Evolutionary conservation across 2,113 vertebrate genomes (phyloP).

Genomic region (Philantomba maxwellii): DNA sequence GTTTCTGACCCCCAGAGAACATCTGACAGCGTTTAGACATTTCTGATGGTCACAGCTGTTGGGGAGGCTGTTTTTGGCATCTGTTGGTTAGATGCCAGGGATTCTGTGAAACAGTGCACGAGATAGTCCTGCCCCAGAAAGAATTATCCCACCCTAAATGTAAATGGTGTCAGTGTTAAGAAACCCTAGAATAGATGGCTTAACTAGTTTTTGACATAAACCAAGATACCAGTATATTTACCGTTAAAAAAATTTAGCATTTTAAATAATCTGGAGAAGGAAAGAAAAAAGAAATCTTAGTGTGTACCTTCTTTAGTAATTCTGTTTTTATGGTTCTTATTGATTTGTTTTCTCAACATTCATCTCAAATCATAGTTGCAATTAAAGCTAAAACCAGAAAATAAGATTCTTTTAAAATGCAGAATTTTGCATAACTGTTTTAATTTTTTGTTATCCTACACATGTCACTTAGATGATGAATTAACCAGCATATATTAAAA

Average conservation of each 20-base stretch:
- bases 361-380: constrained; percentile 50
- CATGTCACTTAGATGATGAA: constrained; percentile 86
- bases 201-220: constrained; percentile 35
- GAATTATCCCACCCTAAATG: neutral
- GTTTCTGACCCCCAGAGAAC: neutral
- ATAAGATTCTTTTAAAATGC: constrained; percentile 74
- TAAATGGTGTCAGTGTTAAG: neutral
- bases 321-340: constrained; percentile 43
- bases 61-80: neutral
- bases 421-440: constrained; percentile 77
- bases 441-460: constrained; percentile 75
- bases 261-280: constrained; percentile 38
- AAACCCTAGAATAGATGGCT: neutral
- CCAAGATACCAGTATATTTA: neutral
- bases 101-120: neutral
- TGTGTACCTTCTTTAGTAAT: constrained; percentile 22
- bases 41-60: neutral
- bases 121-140: neutral
- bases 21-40: neutral
- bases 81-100: neutral
- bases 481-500: constrained; percentile 86
- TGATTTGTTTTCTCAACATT: constrained; percentile 33
- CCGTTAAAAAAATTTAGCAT: neutral
- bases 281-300: constrained; percentile 7
- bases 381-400: constrained; percentile 53